Percentiles rank a stretch among this genome's conserved stretches.
phyloP scores from a whole-genome alignment of 2,888 invertebrate genomes.

The Volucella inflata region DNA sequence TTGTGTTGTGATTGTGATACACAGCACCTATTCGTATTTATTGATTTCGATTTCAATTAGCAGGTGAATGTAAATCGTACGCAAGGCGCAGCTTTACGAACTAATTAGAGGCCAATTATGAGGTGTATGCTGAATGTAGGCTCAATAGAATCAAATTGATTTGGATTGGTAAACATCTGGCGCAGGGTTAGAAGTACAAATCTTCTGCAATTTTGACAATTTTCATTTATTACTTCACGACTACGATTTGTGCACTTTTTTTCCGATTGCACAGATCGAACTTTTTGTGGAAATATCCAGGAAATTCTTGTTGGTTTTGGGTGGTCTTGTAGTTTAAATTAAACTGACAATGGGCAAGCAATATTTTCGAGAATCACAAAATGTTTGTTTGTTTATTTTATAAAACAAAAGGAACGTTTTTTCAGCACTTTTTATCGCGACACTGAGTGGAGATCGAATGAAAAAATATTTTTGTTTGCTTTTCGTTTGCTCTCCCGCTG shows the following conservation, averaged over 20 bases:
- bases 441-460: slow-evolving; percentile 28
- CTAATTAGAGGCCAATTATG: slow-evolving; percentile 49
- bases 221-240: slow-evolving; percentile 45
- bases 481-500: slow-evolving; percentile 11
- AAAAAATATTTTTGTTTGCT: slow-evolving; percentile 51
- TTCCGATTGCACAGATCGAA: background rate
- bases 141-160: background rate
- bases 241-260: background rate
- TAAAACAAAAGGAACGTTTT: slow-evolving; percentile 40
- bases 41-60: slow-evolving; percentile 36
- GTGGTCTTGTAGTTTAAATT: background rate
- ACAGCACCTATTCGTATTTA: background rate
- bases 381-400: slow-evolving; percentile 23
- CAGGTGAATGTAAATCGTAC: slow-evolving; percentile 16
- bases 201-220: background rate
- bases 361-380: background rate
- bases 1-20: background rate
- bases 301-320: no score
- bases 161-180: slow-evolving; percentile 39
- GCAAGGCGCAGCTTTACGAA: slow-evolving; percentile 14
- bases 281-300: no score
- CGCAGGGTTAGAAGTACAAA: background rate
- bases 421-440: background rate
- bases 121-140: slow-evolving; percentile 21
- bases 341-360: slow-evolving; percentile 12